phyloP scores from a whole-genome alignment of 2,797 vertebrate species.

The Paedocypris micromegethes region DNA sequence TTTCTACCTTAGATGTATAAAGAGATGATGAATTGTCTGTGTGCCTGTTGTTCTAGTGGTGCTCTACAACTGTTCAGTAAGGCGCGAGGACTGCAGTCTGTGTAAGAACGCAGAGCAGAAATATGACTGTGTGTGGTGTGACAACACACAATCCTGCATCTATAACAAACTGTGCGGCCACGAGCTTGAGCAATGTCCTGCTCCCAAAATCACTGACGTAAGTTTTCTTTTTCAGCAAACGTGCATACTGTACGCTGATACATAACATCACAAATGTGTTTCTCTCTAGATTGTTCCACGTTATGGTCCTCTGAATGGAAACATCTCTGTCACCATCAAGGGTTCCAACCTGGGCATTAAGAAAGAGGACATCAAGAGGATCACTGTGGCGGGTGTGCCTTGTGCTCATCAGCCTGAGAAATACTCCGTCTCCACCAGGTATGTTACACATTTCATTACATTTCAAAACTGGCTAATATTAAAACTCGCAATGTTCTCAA shows the following conservation, averaged over 20 bases:
- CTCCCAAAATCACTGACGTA: conserved; percentile 78
- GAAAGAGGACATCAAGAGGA: conserved; percentile 74
- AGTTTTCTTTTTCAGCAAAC: conserved; percentile 32
- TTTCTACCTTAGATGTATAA: background rate
- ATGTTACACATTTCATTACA: conserved; percentile 1
- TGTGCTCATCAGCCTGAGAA: conserved; percentile 74
- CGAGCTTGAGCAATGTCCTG: conserved; percentile 67
- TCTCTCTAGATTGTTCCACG: conserved; percentile 77
- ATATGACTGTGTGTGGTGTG: conserved; percentile 87
- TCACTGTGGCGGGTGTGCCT: conserved; percentile 75
- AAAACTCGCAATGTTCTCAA: no score
- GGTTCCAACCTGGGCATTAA: conserved; percentile 89
- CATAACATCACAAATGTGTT: no score
- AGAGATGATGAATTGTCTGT: background rate
- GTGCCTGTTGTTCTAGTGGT: conserved; percentile 66
- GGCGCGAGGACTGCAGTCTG: conserved; percentile 87
- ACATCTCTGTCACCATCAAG: conserved; percentile 81
- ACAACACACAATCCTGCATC: conserved; percentile 66
- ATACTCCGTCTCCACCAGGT: conserved; percentile 91
- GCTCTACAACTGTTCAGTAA: conserved; percentile 90
- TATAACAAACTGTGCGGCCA: conserved; percentile 67
- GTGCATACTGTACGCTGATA: no score
- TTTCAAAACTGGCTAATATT: no score
- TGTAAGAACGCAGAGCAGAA: conserved; percentile 73
- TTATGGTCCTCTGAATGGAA: conserved; percentile 79